Base-by-base conservation (phyloP, 1,140 invertebrate genomes). In the Brachionus koreanus region DNA sequence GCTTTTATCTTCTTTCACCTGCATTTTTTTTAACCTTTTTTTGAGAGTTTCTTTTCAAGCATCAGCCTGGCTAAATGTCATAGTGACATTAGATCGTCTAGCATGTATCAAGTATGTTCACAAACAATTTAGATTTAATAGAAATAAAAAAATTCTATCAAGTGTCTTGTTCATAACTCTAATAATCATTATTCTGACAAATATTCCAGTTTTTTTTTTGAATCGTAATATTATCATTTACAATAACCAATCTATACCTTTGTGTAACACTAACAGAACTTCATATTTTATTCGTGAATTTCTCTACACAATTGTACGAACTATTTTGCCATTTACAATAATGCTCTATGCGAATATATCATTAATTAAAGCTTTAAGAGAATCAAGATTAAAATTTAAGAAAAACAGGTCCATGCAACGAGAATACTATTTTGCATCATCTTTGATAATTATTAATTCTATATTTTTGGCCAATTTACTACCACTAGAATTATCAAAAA, bases 91-190 rank as follows among this genome's bases (percentile, higher is more conserved):
- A 12, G 63, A 65, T 37, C 25, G 63, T 3, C n/a, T 65, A 65
- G 13, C n/a, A 33, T 65, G 25, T 10, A 65, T 37, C 25, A 65
- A 65, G n/a, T 65, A 65, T 65, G 25, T 37, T 9, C 63, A 65
- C n/a, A 65, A 65, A 65, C 25, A 65, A 33, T 65, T 33, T 16
- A 65, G 33, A 65, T 65, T 65, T 37, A 65, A 33, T n/a, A 65
- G 29, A 65, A 65, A 65, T 37, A 65, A 65, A 33, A 65, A 65
- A 65, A 65, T 65, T 16, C n/a, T 65, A n/a, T 33, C 29, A 3
- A 12, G 13, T 19, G 33, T 65, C 33, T 33, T 65, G 33, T 65
- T 37, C 9, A 33, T 23, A 13, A 25, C 29, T 0, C 63, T 65
- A 6, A 29, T 65, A 1, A 5, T 65, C 1, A 65, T 37, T 7